Conservation (phyloP, 2,888 invertebrate genomes). For the Xestobium rufovillosum region DNA sequence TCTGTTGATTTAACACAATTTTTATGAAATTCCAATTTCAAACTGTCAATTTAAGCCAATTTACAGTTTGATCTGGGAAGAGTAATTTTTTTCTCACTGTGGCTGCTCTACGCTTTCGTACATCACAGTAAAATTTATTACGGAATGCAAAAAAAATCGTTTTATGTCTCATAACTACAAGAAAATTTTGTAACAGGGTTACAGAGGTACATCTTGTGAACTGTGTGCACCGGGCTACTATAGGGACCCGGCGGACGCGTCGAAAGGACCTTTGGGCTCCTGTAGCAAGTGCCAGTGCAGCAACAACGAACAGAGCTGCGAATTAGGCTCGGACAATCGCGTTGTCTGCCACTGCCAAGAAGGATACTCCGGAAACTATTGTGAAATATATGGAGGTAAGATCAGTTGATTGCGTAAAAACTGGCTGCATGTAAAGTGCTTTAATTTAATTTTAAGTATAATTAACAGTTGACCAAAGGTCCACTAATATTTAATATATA, state of each 20-base stretch:
- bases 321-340: constrained; percentile 47
- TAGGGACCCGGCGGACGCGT: constrained; percentile 51
- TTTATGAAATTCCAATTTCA: too few relatives aligned
- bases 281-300: constrained; percentile 72
- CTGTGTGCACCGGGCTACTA: constrained; percentile 66
- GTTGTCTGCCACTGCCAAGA: constrained; percentile 64
- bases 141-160: background rate
- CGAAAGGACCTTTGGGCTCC: constrained; percentile 47
- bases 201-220: constrained; percentile 79
- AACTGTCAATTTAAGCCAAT: too few relatives aligned
- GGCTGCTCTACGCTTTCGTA: too few relatives aligned
- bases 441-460: too few relatives aligned
- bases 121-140: too few relatives aligned
- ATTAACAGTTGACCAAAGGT: too few relatives aligned
- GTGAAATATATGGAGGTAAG: constrained; percentile 51
- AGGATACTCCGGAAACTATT: constrained; percentile 63
- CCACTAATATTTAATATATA: constrained; percentile 52
- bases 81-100: too few relatives aligned
- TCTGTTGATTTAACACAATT: too few relatives aligned
- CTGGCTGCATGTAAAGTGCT: too few relatives aligned
- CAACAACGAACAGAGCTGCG: constrained; percentile 61
- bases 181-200: constrained; percentile 42
- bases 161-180: background rate
- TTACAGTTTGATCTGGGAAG: too few relatives aligned
- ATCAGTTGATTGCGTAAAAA: too few relatives aligned